Percentiles rank a stretch among this genome's conserved stretches.
These are phyloP conservation scores for Erinaceus europaeus DNA, from an alignment of 2,113 vertebrate genomes.

Conservation along the genomic window DNA sequence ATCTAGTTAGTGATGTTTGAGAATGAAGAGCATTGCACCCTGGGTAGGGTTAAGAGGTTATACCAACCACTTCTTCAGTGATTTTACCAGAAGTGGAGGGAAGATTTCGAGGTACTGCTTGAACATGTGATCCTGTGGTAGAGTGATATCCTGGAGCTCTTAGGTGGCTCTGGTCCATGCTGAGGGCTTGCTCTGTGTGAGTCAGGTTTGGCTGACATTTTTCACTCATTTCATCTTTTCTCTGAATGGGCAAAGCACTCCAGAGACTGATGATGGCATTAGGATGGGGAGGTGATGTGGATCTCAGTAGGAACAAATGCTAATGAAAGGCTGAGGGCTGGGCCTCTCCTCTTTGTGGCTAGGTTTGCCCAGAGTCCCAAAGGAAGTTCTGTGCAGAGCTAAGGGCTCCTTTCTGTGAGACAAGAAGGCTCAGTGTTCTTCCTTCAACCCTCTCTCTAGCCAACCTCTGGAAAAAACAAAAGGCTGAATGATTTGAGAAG, in stretches of 20 bases:
- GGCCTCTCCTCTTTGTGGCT: not conserved
- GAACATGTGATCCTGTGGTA: not conserved
- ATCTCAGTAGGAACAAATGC: not conserved
- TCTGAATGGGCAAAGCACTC: constrained; percentile 6
- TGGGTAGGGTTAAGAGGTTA: not conserved
- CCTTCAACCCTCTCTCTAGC: not conserved
- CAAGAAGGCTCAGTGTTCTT: not conserved
- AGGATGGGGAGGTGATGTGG: not conserved
- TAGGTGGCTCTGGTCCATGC: not conserved
- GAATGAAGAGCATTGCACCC: not conserved
- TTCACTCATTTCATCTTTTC: not conserved
- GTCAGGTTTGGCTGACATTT: not conserved
- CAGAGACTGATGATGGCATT: not conserved
- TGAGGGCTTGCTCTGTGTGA: not conserved
- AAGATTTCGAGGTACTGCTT: not conserved
- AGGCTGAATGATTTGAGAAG: not conserved
- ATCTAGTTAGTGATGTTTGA: not conserved
- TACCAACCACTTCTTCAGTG: not conserved
- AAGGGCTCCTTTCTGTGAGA: not conserved
- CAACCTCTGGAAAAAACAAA: not conserved
- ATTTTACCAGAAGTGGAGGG: not conserved
- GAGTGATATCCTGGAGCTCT: not conserved
- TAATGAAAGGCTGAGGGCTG: not conserved
- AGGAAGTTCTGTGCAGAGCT: not conserved
- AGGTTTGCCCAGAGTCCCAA: not conserved